Base-by-base conservation (phyloP, 2,113 vertebrate species). In the Cyrtonyx montezumae region DNA sequence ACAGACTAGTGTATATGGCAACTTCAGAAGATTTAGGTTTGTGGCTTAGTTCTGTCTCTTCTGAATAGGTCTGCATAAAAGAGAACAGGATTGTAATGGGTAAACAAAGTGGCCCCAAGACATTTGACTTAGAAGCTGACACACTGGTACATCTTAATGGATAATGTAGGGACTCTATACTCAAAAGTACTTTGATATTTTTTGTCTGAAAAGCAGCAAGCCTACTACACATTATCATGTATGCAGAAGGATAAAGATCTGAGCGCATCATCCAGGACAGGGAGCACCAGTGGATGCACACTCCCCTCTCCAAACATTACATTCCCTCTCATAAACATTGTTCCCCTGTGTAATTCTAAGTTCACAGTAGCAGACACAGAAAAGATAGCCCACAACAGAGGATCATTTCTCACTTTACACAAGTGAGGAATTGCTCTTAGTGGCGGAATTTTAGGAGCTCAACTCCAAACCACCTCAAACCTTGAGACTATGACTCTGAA, bases 361-460 rank as follows among this genome's bases (percentile, higher is more conserved):
- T 62, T 68, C 73, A 69, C 49, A 7, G 6, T 2, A 69, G 49
- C 55, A 94, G 45, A 79, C 32, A 59, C 30, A 80, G 32, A 14
- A 84, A 85, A 85, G 68, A 48, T 12, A 61, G 7, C 42, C 13
- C 55, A 55, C 21, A 40, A 46, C 49, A 80, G 19, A 83, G 23
- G 55, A 74, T 43, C 48, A 79, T 43, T 48, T 28, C 14, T 73
- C 42, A 13, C 26, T 48, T 25, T 53, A 32, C 4, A 22, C 20
- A 59, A 62, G 45, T 55, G 32, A 85, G 71, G 55, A 94, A 90
- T 32, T 91, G 34, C 8, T 83, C 46, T 71, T 90, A 74, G 18
- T 17, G 34, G 37, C 83, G 28, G 49, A 83, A 63, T 93, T 83
- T 79, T 74, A 82, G 9, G 8, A 90, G 37, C 76, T 93, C 79